Evolutionary conservation across 2,888 invertebrate species (phyloP).

Genomic region (Ornithoptera alexandrae): DNA sequence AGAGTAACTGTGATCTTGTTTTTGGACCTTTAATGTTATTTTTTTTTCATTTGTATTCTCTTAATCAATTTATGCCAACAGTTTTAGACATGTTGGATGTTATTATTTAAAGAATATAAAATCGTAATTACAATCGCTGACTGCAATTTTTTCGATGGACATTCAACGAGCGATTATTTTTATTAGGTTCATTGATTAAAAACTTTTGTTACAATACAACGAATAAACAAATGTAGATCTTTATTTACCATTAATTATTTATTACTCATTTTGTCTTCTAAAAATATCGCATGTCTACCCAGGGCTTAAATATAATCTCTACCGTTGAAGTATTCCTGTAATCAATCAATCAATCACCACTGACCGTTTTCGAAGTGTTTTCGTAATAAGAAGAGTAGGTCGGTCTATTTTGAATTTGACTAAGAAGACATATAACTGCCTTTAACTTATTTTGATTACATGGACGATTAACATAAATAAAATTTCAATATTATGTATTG

Average conservation of each 20-base stretch:
- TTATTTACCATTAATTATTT: no score
- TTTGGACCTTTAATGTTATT: not conserved
- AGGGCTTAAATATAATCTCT: not conserved
- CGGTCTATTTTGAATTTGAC: not conserved
- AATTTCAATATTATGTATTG: not conserved
- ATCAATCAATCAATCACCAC: not conserved
- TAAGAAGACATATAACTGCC: not conserved
- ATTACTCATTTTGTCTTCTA: no score
- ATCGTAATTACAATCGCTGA: no score
- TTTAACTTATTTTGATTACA: not conserved
- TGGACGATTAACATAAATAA: not conserved
- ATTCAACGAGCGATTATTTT: no score
- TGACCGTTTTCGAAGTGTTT: not conserved
- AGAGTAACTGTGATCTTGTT: slow-evolving; percentile 11
- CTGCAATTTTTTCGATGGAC: no score
- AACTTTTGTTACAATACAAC: no score
- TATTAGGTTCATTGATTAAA: no score
- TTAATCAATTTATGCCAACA: not conserved
- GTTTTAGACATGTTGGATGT: no score
- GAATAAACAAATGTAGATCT: no score
- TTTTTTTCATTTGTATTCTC: slow-evolving; percentile 1
- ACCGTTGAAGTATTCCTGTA: not conserved
- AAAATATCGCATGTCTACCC: not conserved
- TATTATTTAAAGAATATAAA: no score
- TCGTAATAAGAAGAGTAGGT: not conserved